Base-by-base conservation (phyloP, 2,113 vertebrate species). In the Otis tarda region DNA sequence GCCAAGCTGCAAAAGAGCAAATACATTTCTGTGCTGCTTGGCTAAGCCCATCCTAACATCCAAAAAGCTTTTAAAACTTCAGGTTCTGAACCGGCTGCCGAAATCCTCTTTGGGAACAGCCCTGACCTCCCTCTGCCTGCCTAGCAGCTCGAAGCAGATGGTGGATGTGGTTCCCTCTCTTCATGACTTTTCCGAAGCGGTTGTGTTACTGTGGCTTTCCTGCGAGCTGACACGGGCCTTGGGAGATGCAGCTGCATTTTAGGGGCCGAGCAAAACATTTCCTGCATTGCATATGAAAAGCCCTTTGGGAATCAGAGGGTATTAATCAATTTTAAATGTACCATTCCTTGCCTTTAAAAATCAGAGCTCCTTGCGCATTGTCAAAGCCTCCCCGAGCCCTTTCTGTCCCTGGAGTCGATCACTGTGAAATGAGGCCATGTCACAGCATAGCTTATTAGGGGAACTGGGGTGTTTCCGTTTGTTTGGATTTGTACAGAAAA, bases 251-350 rank as follows among this genome's bases (percentile, higher is more conserved):
- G 87, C 89, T 96, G 96, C 87, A 91, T 95, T 95, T 94, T 70
- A 79, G 37, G 35, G 61, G 43, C 83, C 37, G 77, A 92, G 90
- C 61, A 82, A 86, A 92, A 84, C 84, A 69, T 87, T 83, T 95
- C 77, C 87, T 85, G 50, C 13, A 4, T 91, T 96, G 82, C 83
- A 83, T 94, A 87, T 94, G 81, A 94, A 93, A 95, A 89, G 92
- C 73, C 73, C 93, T 90, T 75, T 74, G 95, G 83, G 95, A 94
- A 95, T 94, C n/a, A 43, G 74, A 70, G 76, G 90, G 52, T 85
- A 94, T 96, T 96, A 96, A 97, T 95, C 95, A 95, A 91, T 91
- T 96, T 89, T 91, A 95, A 95, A 76, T 76, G 83, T 91, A 92
- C 69, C 67, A 55, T 82, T 94, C 41, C 91, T 89, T 91, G 81